A percentile compares a stretch with the other conserved stretches of the same genome.
phyloP scores from a whole-genome alignment of 2,888 invertebrate species.

The Autographa gamma region DNA sequence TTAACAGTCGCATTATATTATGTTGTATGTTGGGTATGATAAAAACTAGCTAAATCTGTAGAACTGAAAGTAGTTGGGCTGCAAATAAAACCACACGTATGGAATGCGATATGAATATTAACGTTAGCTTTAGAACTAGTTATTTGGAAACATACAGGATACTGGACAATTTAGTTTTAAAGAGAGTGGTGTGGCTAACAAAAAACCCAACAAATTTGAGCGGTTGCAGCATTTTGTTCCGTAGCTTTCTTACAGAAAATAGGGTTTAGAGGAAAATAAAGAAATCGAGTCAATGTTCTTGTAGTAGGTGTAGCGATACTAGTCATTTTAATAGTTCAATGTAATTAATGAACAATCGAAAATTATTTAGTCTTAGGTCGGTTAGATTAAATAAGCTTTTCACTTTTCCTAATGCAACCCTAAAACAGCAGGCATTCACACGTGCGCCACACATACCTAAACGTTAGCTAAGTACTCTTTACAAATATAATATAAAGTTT shows the following conservation, averaged over 20 bases:
- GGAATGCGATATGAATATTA: slow-evolving; percentile 15
- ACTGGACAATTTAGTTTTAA: background rate
- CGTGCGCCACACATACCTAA: too few relatives aligned
- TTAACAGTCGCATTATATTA: too few relatives aligned
- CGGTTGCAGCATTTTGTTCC: background rate
- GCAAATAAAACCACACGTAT: background rate
- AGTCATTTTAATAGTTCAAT: too few relatives aligned
- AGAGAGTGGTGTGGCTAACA: background rate
- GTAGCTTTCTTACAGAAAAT: background rate
- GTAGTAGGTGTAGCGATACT: too few relatives aligned
- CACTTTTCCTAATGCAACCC: background rate
- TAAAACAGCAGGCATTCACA: background rate
- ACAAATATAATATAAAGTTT: too few relatives aligned
- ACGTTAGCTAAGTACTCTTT: too few relatives aligned
- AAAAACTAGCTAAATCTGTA: slow-evolving; percentile 13
- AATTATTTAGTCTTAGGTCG: too few relatives aligned
- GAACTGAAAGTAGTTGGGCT: slow-evolving; percentile 17
- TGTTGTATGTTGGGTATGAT: background rate
- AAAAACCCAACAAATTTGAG: background rate
- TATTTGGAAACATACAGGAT: background rate
- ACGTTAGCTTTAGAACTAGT: slow-evolving; percentile 12
- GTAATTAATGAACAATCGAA: too few relatives aligned
- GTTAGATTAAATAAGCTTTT: background rate
- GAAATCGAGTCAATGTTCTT: too few relatives aligned
- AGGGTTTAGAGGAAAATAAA: too few relatives aligned